Percentiles rank a stretch among this genome's conserved stretches.
Evolutionary conservation across 2,888 invertebrate genomes (phyloP).

Genomic region (Hypomecis punctinalis): DNA sequence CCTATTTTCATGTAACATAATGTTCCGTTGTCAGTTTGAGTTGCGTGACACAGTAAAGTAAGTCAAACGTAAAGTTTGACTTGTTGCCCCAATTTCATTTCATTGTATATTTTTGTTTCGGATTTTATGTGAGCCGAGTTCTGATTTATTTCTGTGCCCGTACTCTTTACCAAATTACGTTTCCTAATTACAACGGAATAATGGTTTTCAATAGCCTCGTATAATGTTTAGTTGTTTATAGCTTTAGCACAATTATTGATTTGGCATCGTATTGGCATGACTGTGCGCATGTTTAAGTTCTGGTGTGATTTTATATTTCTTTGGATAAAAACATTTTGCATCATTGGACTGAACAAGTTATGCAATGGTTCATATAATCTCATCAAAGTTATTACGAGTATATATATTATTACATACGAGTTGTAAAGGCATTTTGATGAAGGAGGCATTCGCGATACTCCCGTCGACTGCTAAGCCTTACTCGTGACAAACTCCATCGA

Average conservation of each 20-base stretch:
- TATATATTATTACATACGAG: no score
- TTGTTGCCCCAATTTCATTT: conserved; percentile 78
- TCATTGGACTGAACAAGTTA: no score
- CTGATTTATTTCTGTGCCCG: conserved; percentile 60
- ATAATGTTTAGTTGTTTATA: background rate
- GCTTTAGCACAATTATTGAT: background rate
- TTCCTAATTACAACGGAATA: conserved; percentile 35
- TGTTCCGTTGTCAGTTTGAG: conserved; percentile 65
- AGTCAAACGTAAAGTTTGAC: conserved; percentile 74
- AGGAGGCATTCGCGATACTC: no score
- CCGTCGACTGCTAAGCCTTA: no score
- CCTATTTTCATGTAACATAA: conserved; percentile 63
- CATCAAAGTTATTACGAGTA: no score
- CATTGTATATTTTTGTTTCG: conserved; percentile 67
- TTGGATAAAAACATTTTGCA: no score
- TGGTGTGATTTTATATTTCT: no score
- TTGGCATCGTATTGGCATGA: background rate
- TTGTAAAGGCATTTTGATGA: no score
- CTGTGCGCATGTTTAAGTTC: no score
- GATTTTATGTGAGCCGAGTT: conserved; percentile 68
- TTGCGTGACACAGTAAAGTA: conserved; percentile 76
- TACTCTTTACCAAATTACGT: conserved; percentile 20
- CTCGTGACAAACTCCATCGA: no score
- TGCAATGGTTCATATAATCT: no score
- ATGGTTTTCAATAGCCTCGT: conserved; percentile 15